Percentiles rank a stretch among this genome's conserved stretches.
Evolutionary conservation across 2,797 vertebrate species (phyloP).

Genomic region (Anabacerthia variegaticeps): DNA sequence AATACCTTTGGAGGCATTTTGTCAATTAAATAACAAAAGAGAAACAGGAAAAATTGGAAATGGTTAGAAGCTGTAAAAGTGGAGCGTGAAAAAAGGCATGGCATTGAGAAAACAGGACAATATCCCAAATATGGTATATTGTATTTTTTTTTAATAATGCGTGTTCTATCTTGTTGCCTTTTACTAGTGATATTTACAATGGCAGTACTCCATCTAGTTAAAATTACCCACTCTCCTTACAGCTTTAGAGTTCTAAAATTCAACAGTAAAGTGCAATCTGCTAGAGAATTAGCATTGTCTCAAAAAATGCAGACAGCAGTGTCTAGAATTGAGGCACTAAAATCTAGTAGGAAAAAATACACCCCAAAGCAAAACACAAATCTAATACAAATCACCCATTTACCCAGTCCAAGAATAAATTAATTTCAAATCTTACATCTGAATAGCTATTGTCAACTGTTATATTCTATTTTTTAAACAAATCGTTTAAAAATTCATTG

Average conservation of each 20-base stretch:
- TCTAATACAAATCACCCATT: constrained; percentile 49
- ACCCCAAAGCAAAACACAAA: constrained; percentile 41
- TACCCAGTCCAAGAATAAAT: constrained; percentile 10
- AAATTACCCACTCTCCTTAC: background rate
- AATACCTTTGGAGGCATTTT: background rate
- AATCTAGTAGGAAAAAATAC: background rate
- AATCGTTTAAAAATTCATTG: constrained; percentile 65
- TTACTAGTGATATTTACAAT: background rate
- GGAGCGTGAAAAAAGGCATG: background rate
- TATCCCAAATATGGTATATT: background rate
- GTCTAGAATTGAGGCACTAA: constrained; percentile 37
- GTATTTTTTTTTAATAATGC: background rate
- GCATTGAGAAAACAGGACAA: background rate
- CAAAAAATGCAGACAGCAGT: constrained; percentile 45
- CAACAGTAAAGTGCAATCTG: constrained; percentile 19
- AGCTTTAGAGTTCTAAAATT: background rate
- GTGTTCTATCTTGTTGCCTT: background rate
- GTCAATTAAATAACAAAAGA: background rate
- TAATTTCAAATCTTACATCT: constrained; percentile 20
- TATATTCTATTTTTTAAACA: constrained; percentile 34
- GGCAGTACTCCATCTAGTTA: background rate
- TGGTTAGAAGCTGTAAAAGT: background rate
- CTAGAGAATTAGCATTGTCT: constrained; percentile 19
- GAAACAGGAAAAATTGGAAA: background rate
- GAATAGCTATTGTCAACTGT: background rate